Evolutionary conservation across 2,797 vertebrate species (phyloP).

Genomic region (Anguilla obscura): DNA sequence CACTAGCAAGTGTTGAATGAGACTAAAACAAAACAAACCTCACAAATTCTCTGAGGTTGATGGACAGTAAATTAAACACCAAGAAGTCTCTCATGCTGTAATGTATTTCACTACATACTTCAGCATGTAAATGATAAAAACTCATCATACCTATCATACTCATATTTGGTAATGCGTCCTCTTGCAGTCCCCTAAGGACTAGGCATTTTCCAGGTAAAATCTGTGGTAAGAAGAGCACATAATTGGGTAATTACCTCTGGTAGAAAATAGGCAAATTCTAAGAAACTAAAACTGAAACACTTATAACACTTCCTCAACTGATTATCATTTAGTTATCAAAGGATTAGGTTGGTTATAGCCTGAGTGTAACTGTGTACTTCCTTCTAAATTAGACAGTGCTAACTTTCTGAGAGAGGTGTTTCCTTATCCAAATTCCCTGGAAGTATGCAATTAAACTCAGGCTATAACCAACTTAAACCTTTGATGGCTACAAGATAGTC

Average conservation of each 20-base stretch:
- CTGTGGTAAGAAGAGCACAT: no score
- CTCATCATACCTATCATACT: neutral
- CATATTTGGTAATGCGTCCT: neutral
- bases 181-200: no score
- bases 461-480: no score
- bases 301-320: no score
- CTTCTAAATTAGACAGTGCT: neutral
- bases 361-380: neutral
- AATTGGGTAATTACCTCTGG: neutral
- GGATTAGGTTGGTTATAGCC: neutral
- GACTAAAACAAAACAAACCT: neutral
- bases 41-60: neutral
- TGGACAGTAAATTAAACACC: neutral
- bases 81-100: neutral
- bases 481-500: no score
- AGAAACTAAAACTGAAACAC: no score
- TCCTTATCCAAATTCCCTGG: conserved; percentile 22
- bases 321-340: no score
- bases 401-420: neutral
- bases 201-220: no score
- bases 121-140: neutral
- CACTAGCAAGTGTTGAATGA: neutral
- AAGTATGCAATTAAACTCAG: no score
- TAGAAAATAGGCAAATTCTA: no score
- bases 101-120: neutral